A percentile compares a stretch with the other conserved stretches of the same genome.
Evolutionary conservation across 2,113 vertebrate genomes (phyloP).

Genomic region (Actinemys pallida): DNA sequence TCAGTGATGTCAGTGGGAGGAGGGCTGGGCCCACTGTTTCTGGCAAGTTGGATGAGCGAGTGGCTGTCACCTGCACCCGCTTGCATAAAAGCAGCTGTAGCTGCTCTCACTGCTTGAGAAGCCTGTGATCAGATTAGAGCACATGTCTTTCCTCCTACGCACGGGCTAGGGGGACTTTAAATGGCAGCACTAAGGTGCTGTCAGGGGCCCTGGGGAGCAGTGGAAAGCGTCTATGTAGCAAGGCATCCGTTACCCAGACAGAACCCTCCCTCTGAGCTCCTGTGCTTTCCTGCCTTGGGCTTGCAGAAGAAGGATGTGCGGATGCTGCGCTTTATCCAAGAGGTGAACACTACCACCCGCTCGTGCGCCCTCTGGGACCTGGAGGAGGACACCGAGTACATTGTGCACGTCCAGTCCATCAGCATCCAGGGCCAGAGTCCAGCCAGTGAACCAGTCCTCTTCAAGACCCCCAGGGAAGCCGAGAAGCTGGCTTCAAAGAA

Average conservation of each 20-base stretch:
- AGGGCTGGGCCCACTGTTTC: too few species aligned
- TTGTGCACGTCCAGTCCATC: constrained; percentile 95
- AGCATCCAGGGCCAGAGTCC: constrained; percentile 95
- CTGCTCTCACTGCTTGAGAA: not conserved
- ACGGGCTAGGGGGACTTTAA: not conserved
- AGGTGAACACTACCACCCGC: constrained; percentile 97
- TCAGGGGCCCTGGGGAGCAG: constrained; percentile 11
- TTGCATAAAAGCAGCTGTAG: not conserved
- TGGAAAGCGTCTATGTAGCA: constrained; percentile 28
- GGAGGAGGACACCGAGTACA: constrained; percentile 97
- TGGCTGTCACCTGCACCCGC: not conserved
- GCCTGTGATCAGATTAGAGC: not conserved
- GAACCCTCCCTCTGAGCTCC: constrained; percentile 49
- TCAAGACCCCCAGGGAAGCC: constrained; percentile 93
- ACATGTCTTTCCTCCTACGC: not conserved
- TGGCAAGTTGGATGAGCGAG: not conserved
- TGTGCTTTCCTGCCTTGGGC: constrained; percentile 70
- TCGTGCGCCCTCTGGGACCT: constrained; percentile 96
- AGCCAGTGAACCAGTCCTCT: constrained; percentile 91
- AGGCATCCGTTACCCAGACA: not conserved
- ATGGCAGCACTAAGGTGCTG: not conserved
- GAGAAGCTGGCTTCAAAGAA: constrained; percentile 95
- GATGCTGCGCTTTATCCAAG: constrained; percentile 97
- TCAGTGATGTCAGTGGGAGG: too few species aligned
- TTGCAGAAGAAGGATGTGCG: constrained; percentile 94